These are phyloP conservation scores for Dynastes grantii DNA, from an alignment of 2,888 invertebrate genomes.

Conservation along the genomic window DNA sequence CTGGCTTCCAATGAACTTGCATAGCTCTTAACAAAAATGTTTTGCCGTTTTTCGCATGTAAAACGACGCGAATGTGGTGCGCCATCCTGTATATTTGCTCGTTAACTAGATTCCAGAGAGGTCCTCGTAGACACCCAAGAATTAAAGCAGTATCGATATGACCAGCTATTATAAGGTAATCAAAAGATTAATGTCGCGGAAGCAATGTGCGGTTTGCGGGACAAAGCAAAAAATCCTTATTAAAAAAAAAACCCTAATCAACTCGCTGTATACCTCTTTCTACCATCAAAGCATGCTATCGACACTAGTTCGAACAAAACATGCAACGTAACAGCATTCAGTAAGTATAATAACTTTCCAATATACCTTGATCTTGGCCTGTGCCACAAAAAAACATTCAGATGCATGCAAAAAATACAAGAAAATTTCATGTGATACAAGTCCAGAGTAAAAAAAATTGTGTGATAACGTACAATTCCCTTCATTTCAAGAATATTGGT, in stretches of 20 bases:
- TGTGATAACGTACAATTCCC: conserved; percentile 47
- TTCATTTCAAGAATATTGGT: conserved; percentile 29
- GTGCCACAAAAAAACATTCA: conserved; percentile 83
- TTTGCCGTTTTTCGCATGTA: too few species aligned
- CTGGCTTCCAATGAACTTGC: too few species aligned
- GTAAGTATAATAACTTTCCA: conserved; percentile 69
- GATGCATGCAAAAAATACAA: conserved; percentile 77
- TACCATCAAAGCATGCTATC: not conserved
- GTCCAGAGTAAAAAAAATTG: conserved; percentile 51
- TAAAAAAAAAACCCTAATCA: not conserved
- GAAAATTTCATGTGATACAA: conserved; percentile 61
- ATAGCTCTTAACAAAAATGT: too few species aligned
- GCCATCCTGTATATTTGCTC: too few species aligned
- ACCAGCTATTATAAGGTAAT: not conserved
- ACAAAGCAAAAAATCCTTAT: conserved; percentile 3
- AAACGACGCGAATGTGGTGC: too few species aligned
- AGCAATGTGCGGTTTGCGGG: conserved; percentile 24
- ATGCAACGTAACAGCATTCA: conserved; percentile 43
- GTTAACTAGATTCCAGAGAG: too few species aligned
- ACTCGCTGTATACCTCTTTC: too few species aligned
- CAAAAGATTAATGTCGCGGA: not conserved
- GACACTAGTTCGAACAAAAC: conserved; percentile 19
- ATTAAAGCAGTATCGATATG: too few species aligned
- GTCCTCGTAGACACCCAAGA: too few species aligned
- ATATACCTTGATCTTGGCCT: conserved; percentile 79